phyloP scores from a whole-genome alignment of 2,888 invertebrate genomes.

The Argyra leucocephala region DNA sequence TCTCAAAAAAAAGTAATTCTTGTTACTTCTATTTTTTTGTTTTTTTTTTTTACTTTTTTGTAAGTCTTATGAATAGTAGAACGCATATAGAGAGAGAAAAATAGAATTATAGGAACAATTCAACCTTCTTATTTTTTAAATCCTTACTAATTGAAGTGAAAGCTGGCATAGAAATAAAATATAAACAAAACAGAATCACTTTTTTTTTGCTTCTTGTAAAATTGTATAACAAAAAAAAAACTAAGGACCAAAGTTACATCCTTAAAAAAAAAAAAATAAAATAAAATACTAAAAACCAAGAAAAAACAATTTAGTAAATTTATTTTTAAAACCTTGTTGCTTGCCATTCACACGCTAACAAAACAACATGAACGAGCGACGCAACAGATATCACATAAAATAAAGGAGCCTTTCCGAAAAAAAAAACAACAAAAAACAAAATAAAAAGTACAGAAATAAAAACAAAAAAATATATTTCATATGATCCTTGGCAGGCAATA shows the following conservation, averaged over 20 bases:
- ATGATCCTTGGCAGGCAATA: no score
- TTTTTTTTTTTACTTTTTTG: no score
- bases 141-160: not conserved
- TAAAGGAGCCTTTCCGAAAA: not conserved
- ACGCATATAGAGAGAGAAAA: no score
- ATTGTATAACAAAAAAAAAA: not conserved
- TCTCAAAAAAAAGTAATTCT: no score
- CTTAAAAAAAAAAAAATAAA: not conserved
- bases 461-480: no score
- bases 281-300: not conserved
- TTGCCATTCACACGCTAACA: not conserved
- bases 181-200: not conserved
- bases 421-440: no score
- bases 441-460: no score
- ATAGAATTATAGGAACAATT: not conserved
- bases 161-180: not conserved
- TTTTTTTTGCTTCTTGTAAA: not conserved
- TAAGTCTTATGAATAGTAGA: no score
- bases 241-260: not conserved
- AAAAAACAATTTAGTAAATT: not conserved
- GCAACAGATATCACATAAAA: not conserved
- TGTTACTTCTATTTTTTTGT: no score
- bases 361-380: not conserved
- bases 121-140: not conserved
- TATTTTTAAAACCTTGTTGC: constrained; percentile 6